Conservation (phyloP, 2,797 vertebrate species). For the Cyclopterus lumpus region DNA sequence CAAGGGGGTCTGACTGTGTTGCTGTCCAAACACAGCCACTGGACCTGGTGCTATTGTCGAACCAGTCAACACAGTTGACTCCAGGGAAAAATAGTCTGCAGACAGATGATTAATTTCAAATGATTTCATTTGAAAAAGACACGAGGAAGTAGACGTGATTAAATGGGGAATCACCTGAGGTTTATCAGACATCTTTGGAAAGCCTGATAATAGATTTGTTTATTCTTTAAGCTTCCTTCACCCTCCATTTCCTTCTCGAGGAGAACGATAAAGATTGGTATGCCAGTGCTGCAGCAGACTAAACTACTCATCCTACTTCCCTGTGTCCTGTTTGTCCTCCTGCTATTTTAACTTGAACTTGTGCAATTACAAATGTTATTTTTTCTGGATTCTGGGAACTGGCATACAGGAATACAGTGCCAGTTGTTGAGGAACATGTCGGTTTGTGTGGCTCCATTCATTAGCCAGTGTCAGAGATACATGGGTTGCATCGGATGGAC, state of each 20-base stretch:
- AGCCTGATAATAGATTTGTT: constrained; percentile 51
- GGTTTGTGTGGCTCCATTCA: constrained; percentile 28
- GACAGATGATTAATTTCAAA: constrained; percentile 43
- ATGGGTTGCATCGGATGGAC: constrained; percentile 44
- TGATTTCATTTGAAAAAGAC: constrained; percentile 40
- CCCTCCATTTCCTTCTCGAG: constrained; percentile 27
- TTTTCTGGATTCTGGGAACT: constrained; percentile 18
- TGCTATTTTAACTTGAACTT: constrained; percentile 24
- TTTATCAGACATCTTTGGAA: constrained; percentile 25
- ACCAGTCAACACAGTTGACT: constrained; percentile 52
- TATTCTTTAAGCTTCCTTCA: constrained; percentile 45
- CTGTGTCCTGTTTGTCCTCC: constrained; percentile 46
- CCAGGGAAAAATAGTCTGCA: constrained; percentile 58
- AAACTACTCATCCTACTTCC: constrained; percentile 47
- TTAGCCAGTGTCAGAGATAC: constrained; percentile 32
- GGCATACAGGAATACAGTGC: constrained; percentile 17
- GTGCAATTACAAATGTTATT: constrained; percentile 8
- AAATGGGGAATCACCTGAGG: constrained; percentile 21
- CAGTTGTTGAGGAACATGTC: constrained; percentile 13
- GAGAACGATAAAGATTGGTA: constrained; percentile 27
- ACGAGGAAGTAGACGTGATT: constrained; percentile 49
- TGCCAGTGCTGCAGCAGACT: constrained; percentile 32
- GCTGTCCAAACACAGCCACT: constrained; percentile 77
- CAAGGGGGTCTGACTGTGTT: constrained; percentile 68
- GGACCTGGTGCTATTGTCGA: constrained; percentile 70